phyloP scores from a whole-genome alignment of 2,797 vertebrate species.

The Malurus leucopterus region DNA sequence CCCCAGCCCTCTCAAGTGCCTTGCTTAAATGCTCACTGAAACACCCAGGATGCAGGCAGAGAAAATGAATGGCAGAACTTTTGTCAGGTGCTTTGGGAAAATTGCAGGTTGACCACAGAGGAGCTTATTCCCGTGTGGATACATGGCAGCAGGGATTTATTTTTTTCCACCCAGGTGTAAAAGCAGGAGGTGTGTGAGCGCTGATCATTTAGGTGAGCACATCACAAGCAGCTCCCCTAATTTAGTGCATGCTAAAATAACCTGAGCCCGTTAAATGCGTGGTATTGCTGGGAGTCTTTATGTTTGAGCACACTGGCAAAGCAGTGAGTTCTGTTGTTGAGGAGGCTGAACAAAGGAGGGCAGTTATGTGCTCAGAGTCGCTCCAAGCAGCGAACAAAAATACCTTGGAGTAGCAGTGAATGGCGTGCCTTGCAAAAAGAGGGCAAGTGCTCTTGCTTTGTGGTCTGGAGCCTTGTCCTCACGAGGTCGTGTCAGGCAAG shows the following conservation, averaged over 20 bases:
- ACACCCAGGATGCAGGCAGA: background rate
- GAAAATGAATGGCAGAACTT: background rate
- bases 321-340: background rate
- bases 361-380: background rate
- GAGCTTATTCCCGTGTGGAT: fast-evolving
- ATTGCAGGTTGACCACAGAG: background rate
- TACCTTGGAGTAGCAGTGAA: background rate
- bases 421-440: background rate
- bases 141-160: background rate
- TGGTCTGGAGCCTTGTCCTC: background rate
- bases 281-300: background rate
- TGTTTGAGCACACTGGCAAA: background rate
- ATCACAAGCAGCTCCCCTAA: background rate
- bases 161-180: background rate
- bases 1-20: background rate
- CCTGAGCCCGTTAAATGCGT: fast-evolving
- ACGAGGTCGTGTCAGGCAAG: background rate
- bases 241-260: background rate
- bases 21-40: background rate
- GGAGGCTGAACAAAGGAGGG: background rate
- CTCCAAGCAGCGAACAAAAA: background rate
- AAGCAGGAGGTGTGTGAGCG: background rate
- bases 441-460: background rate
- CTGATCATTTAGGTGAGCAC: background rate
- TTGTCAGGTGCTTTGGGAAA: background rate